Evolutionary conservation across 2,113 vertebrate species (phyloP).

Genomic region (Cnemophilus loriae): DNA sequence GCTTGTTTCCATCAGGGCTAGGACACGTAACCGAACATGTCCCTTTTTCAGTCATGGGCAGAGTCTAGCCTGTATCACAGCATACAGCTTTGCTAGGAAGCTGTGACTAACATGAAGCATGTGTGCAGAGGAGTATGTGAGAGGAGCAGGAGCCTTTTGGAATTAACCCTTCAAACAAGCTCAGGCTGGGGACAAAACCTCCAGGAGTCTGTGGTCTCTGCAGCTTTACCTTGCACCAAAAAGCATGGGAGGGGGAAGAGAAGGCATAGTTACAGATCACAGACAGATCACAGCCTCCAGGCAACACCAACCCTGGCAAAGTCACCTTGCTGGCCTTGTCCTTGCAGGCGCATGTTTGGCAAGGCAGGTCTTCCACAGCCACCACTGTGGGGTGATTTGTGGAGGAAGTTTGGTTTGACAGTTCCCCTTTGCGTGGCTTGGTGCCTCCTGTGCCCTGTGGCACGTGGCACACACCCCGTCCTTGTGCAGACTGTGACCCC

Average conservation of each 20-base stretch:
- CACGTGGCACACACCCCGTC: accelerated
- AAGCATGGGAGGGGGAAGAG: neutral
- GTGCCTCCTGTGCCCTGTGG: neutral
- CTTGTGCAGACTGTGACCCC: too few species aligned
- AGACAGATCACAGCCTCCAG: neutral
- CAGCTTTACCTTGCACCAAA: neutral
- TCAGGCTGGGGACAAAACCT: neutral
- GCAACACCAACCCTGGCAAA: neutral
- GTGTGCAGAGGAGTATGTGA: neutral
- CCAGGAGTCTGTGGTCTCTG: neutral
- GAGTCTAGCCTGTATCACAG: neutral
- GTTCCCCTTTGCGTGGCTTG: accelerated
- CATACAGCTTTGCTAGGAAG: neutral
- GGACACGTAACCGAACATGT: neutral
- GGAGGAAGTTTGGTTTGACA: neutral
- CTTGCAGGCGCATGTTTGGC: neutral
- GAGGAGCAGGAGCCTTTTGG: neutral
- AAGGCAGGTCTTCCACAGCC: neutral
- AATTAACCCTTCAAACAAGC: neutral
- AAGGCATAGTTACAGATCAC: neutral
- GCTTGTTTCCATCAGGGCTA: neutral
- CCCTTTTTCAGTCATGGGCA: neutral
- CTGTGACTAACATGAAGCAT: neutral
- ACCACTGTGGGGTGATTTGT: neutral
- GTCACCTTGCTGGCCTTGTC: neutral